Conservation (phyloP, 2,888 invertebrate species). For the Caenorhabditis doughertyi region DNA sequence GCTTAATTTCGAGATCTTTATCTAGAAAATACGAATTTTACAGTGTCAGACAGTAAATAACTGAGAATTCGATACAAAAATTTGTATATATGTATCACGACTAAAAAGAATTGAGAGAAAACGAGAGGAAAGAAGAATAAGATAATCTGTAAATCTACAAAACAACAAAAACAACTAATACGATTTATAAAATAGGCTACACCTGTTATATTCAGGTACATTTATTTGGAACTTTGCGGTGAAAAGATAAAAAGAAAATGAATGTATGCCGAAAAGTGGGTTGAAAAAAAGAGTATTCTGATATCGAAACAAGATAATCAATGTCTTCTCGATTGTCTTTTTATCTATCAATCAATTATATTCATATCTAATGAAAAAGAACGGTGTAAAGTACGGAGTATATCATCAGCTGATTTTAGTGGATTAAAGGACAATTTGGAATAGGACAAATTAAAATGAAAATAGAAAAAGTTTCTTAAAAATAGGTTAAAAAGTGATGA, state of each 20-base stretch:
- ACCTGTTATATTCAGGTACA: not conserved
- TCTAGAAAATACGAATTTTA: not conserved
- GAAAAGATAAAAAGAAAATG: not conserved
- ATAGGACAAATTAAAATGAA: not conserved
- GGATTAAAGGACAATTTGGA: not conserved
- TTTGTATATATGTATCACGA: not conserved
- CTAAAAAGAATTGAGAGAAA: not conserved
- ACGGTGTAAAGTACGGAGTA: conserved; percentile 16
- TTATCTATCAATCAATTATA: conserved; percentile 27
- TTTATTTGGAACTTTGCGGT: not conserved
- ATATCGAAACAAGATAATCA: conserved; percentile 15
- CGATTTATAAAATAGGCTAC: conserved; percentile 4
- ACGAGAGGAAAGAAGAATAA: not conserved
- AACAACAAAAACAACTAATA: conserved; percentile 36
- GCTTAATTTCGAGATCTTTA: not conserved
- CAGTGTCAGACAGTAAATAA: not conserved
- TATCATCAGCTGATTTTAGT: conserved; percentile 36
- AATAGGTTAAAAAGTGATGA: conserved; percentile 4
- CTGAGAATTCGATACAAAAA: conserved; percentile 17
- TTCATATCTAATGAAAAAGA: not conserved
- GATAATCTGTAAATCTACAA: conserved; percentile 33
- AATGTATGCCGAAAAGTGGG: conserved; percentile 30
- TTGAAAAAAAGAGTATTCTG: conserved; percentile 14
- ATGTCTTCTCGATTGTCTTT: conserved; percentile 3
- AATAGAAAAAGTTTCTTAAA: not conserved